These are phyloP conservation scores for Xyrichtys novacula DNA, from an alignment of 2,797 vertebrate genomes.

Conservation along the genomic window DNA sequence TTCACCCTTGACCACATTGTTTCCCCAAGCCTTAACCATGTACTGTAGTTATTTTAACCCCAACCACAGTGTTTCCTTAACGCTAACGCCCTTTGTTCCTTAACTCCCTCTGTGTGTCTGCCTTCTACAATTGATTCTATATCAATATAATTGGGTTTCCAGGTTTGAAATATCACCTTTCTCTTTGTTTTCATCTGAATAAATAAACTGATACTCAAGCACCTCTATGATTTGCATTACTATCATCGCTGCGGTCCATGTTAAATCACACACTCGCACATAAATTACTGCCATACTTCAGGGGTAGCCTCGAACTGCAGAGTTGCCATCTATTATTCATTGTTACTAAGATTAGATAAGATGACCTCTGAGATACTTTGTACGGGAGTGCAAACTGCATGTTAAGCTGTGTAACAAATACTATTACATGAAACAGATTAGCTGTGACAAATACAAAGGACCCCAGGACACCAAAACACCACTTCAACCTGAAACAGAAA, in stretches of 20 bases:
- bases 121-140: no score
- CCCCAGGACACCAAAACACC: constrained; percentile 48
- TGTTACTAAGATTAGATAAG: constrained; percentile 22
- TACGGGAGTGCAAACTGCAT: constrained; percentile 33
- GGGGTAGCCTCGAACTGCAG: background rate
- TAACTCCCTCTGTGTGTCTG: no score
- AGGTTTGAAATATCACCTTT: no score
- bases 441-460: constrained; percentile 36
- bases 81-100: no score
- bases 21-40: no score
- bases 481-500: constrained; percentile 29
- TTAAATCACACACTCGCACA: background rate
- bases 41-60: no score
- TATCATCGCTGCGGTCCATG: background rate
- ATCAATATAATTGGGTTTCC: no score
- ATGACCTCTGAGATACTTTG: constrained; percentile 36
- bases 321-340: constrained; percentile 13
- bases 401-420: constrained; percentile 46
- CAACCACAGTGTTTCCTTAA: no score
- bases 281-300: constrained; percentile 3
- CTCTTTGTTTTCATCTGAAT: background rate
- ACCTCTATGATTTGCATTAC: background rate
- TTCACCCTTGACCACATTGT: no score
- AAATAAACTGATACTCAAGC: background rate
- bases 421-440: constrained; percentile 40